These are phyloP conservation scores for Epistrophe eligans DNA, from an alignment of 2,888 invertebrate species.

Conservation along the genomic window DNA sequence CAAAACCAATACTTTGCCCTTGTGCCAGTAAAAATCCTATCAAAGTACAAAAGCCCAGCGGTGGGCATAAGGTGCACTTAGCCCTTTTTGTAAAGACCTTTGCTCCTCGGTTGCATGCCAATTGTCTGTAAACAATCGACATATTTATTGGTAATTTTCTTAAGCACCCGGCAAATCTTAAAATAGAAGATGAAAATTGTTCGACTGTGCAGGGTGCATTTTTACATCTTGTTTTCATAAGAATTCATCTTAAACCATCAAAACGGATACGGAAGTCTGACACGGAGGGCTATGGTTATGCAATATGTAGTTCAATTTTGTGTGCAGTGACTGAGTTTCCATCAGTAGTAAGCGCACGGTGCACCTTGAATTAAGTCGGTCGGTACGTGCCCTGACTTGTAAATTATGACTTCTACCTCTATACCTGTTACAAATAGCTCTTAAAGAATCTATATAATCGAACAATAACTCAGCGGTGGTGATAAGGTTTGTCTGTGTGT, in stretches of 20 bases:
- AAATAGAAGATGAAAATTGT: slow-evolving; percentile 44
- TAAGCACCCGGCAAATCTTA: slow-evolving; percentile 49
- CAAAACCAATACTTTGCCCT: no score
- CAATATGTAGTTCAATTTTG: slow-evolving; percentile 13
- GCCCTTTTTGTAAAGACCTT: background rate
- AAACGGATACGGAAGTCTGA: slow-evolving; percentile 48
- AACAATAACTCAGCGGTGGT: slow-evolving; percentile 59
- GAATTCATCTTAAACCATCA: background rate
- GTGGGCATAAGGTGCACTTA: background rate
- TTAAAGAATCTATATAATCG: background rate
- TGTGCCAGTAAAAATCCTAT: background rate
- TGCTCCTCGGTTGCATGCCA: background rate
- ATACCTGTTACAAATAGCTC: slow-evolving; percentile 32
- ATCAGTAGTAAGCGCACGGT: background rate
- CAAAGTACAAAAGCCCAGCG: background rate
- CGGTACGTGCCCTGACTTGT: slow-evolving; percentile 50
- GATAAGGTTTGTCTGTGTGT: slow-evolving; percentile 30
- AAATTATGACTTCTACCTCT: slow-evolving; percentile 6
- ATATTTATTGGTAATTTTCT: slow-evolving; percentile 17
- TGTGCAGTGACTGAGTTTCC: background rate
- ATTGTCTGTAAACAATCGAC: background rate
- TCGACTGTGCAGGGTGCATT: slow-evolving; percentile 17
- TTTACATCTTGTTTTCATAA: slow-evolving; percentile 37
- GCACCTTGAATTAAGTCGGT: slow-evolving; percentile 57
- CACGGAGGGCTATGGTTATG: slow-evolving; percentile 26